phyloP scores from a whole-genome alignment of 2,888 invertebrate genomes.

The Andricus quercusramuli region DNA sequence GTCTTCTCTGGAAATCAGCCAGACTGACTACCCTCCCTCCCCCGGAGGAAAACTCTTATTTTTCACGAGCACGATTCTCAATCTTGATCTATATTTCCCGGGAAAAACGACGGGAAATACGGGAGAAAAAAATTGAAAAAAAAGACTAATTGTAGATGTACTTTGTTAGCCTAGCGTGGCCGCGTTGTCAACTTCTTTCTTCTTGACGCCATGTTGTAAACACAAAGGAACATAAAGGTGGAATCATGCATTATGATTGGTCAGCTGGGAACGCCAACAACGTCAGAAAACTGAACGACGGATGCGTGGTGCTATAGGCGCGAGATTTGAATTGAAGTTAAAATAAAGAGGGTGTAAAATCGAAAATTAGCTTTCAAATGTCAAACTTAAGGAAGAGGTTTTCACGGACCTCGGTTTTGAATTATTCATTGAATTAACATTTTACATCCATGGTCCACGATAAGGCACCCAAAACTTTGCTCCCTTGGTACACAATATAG shows the following conservation, averaged over 20 bases:
- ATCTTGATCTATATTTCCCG: not conserved
- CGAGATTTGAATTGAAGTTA: not conserved
- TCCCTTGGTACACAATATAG: no score
- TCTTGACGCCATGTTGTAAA: conserved; percentile 36
- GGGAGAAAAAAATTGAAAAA: not conserved
- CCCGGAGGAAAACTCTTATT: conserved; percentile 9
- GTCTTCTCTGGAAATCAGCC: not conserved
- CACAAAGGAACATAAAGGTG: conserved; percentile 8
- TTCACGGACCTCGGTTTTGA: no score
- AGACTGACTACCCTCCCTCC: conserved; percentile 18
- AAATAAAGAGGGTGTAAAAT: not conserved
- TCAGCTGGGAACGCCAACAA: not conserved
- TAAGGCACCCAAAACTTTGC: no score
- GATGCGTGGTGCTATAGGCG: not conserved
- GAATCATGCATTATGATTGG: not conserved
- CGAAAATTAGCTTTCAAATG: no score
- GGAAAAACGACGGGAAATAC: not conserved
- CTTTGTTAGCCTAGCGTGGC: conserved; percentile 31
- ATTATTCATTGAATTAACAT: no score
- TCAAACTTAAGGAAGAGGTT: no score
- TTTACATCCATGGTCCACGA: no score
- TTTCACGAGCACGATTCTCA: not conserved
- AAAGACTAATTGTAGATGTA: conserved; percentile 24
- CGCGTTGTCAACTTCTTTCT: conserved; percentile 13
- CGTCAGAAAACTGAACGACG: not conserved